These are phyloP conservation scores for Trichomalopsis sarcophagae DNA, from an alignment of 1,140 invertebrate species.

Conservation along the genomic window DNA sequence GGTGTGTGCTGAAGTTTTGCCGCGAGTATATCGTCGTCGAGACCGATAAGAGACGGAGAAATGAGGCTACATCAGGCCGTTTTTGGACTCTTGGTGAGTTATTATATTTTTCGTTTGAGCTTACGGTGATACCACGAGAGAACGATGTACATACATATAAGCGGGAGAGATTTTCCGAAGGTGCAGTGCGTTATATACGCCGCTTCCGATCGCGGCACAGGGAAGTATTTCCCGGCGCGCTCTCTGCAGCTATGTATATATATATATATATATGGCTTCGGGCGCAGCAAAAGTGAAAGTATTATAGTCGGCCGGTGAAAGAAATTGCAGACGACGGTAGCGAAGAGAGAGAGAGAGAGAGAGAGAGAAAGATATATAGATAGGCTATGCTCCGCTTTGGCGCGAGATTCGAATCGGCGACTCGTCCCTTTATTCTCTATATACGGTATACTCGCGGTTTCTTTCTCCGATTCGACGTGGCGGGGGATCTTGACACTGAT, in stretches of 20 bases:
- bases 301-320: not conserved
- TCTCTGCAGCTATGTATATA: not conserved
- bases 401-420: conserved; percentile 13
- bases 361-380: not conserved
- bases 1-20: too few species aligned
- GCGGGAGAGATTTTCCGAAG: not conserved
- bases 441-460: too few species aligned
- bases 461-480: too few species aligned
- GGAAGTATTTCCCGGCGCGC: not conserved
- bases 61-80: not conserved
- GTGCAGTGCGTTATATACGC: too few species aligned
- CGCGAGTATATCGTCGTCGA: too few species aligned
- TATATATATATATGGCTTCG: too few species aligned
- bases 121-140: too few species aligned
- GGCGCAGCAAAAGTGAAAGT: conserved; percentile 26
- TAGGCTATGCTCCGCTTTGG: not conserved
- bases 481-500: not conserved
- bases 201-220: not conserved
- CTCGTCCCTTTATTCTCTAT: not conserved
- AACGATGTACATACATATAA: not conserved
- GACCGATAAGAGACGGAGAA: too few species aligned
- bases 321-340: conserved; percentile 16
- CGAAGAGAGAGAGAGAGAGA: too few species aligned
- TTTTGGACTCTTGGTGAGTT: conserved; percentile 41
- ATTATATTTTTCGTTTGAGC: too few species aligned